These are phyloP conservation scores for Squalus acanthias DNA, from an alignment of 2,797 vertebrate genomes.

Conservation along the genomic window DNA sequence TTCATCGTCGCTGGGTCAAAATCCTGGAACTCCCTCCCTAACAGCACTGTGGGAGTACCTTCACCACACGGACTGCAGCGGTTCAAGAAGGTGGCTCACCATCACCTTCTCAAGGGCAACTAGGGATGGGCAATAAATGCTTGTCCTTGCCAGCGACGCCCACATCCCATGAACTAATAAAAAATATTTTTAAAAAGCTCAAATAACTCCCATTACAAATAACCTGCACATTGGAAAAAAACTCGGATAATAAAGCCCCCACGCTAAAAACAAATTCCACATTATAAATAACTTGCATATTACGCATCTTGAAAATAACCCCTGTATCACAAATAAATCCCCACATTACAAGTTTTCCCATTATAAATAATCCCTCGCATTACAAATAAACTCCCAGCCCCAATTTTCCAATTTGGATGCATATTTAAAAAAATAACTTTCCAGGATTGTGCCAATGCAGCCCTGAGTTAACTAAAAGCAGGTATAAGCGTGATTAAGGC, in stretches of 20 bases:
- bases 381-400: neutral
- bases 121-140: too few relatives aligned
- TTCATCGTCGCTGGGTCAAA: too few relatives aligned
- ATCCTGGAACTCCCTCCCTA: too few relatives aligned
- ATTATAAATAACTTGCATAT: neutral
- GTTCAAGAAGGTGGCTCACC: too few relatives aligned
- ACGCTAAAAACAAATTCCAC: neutral
- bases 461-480: neutral
- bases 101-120: too few relatives aligned
- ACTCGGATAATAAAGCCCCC: neutral
- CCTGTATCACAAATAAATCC: neutral
- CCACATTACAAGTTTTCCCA: neutral
- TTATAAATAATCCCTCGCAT: neutral
- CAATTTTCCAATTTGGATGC: neutral
- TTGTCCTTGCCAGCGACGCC: too few relatives aligned
- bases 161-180: too few relatives aligned
- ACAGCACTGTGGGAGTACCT: too few relatives aligned
- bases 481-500: neutral
- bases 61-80: too few relatives aligned
- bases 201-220: neutral
- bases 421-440: neutral
- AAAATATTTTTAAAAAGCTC: too few relatives aligned
- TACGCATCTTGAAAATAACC: neutral
- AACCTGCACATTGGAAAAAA: neutral
- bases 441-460: neutral